phyloP scores from a whole-genome alignment of 2,797 vertebrate genomes.

The Xiphorhynchus erythropygius region DNA sequence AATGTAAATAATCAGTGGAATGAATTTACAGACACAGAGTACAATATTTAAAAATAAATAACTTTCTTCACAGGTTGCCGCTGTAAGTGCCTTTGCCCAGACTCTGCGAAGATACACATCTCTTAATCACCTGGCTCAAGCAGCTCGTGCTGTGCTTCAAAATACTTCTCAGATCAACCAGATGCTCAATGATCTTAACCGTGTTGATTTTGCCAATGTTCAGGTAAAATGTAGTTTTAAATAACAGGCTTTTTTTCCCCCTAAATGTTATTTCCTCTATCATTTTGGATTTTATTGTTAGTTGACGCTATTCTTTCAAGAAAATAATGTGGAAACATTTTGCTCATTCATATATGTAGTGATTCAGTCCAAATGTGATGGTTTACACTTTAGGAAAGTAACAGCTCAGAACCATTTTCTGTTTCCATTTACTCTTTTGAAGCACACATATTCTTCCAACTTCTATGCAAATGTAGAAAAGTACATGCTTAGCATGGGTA shows the following conservation, averaged over 20 bases:
- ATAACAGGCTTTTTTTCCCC: background rate
- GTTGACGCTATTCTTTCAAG: background rate
- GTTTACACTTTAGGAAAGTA: background rate
- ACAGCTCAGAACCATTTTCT: background rate
- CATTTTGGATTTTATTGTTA: background rate
- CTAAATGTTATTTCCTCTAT: background rate
- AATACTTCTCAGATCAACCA: constrained; percentile 86
- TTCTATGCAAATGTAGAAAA: background rate
- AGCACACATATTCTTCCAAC: background rate
- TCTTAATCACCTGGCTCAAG: constrained; percentile 86
- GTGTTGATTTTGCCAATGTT: constrained; percentile 86
- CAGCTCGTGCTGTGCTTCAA: constrained; percentile 84
- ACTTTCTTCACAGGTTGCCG: constrained; percentile 76
- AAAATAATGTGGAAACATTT: background rate
- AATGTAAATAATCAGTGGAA: background rate
- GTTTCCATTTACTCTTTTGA: background rate
- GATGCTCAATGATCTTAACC: constrained; percentile 87
- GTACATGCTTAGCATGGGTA: background rate
- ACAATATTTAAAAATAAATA: background rate
- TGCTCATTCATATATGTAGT: background rate
- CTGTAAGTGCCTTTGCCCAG: constrained; percentile 90
- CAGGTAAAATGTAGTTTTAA: constrained; percentile 75
- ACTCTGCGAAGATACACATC: constrained; percentile 87
- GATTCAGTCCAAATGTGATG: background rate
- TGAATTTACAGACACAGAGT: background rate